Evolutionary conservation across 1,140 invertebrate species (phyloP).

Genomic region (Lepidurus packardi): DNA sequence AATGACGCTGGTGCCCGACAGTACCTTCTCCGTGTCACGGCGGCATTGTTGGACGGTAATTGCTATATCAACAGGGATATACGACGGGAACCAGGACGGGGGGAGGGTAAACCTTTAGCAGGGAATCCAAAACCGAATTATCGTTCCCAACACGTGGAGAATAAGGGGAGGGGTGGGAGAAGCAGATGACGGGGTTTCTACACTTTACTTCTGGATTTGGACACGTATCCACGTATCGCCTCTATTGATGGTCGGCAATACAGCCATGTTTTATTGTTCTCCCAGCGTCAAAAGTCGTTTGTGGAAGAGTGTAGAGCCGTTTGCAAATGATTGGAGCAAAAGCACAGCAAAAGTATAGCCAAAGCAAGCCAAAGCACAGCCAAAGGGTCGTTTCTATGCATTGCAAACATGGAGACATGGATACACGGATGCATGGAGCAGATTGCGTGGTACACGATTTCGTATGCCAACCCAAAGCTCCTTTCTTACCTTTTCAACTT

Average conservation of each 20-base stretch:
- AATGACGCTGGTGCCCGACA: conserved; percentile 5
- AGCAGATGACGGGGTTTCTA: conserved; percentile 9
- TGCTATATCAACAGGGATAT: conserved; percentile 15
- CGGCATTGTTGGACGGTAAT: conserved; percentile 10
- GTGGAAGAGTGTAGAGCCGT: too few relatives aligned
- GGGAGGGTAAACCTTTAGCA: neutral
- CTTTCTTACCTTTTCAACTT: neutral
- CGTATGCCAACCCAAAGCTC: neutral
- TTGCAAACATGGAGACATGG: neutral
- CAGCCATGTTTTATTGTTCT: conserved; percentile 2
- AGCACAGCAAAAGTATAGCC: too few relatives aligned
- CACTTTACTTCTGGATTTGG: neutral
- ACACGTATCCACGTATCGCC: neutral
- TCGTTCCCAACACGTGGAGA: neutral
- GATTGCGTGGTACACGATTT: neutral
- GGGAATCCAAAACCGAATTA: neutral
- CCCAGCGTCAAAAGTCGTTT: neutral
- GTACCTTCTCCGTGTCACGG: conserved; percentile 9
- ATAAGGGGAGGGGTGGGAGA: neutral
- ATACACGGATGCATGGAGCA: neutral
- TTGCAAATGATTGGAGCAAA: too few relatives aligned
- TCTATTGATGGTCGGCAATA: neutral
- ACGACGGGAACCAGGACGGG: neutral
- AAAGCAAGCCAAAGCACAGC: neutral
- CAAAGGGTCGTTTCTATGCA: neutral